phyloP scores from a whole-genome alignment of 2,797 vertebrate genomes.

The Carcharodon carcharias region DNA sequence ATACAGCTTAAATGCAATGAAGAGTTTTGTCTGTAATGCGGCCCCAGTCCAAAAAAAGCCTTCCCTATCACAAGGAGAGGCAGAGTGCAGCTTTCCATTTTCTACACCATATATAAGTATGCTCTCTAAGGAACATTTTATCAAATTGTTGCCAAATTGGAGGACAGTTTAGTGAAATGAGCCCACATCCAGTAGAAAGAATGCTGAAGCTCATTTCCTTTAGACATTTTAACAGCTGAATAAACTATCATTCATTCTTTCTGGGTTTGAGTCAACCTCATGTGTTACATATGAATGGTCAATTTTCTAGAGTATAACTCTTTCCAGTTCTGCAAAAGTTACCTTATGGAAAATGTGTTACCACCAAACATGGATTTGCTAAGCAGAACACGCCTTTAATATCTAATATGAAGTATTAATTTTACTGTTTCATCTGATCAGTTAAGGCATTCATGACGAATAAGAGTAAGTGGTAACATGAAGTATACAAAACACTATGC shows the following conservation, averaged over 20 bases:
- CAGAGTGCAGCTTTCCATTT: neutral
- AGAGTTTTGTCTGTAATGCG: neutral
- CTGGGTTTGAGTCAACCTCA: neutral
- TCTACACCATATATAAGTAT: neutral
- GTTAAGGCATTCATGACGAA: neutral
- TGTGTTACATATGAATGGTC: neutral
- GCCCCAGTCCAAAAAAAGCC: neutral
- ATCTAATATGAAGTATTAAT: neutral
- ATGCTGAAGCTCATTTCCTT: constrained; percentile 10
- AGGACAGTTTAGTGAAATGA: neutral
- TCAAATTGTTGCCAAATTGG: neutral
- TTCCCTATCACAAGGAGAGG: neutral
- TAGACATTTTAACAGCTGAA: neutral
- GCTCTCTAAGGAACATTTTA: neutral
- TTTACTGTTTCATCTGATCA: neutral
- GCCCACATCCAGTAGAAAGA: neutral
- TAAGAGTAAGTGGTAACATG: neutral
- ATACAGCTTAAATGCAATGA: neutral
- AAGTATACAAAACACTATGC: neutral
- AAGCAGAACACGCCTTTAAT: neutral
- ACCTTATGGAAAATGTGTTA: neutral
- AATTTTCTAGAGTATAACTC: neutral
- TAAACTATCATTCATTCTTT: neutral
- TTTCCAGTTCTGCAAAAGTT: neutral
- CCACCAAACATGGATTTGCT: neutral